These are phyloP conservation scores for Aphrophora alni DNA, from an alignment of 2,888 invertebrate genomes.

Conservation along the genomic window DNA sequence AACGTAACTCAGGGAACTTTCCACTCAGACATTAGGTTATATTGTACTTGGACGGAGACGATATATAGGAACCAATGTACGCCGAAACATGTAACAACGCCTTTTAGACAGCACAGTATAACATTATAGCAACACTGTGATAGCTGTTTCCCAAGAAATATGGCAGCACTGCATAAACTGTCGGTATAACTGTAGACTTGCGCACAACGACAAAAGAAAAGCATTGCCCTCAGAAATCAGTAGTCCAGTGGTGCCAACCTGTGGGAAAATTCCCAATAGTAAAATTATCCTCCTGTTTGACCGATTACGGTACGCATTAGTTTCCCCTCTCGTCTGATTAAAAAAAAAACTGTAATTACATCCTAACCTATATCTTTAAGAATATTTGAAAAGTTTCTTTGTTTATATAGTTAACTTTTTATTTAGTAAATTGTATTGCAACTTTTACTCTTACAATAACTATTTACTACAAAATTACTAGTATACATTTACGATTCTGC, in stretches of 20 bases:
- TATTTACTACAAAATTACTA: no score
- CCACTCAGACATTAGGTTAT: no score
- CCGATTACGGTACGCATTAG: background rate
- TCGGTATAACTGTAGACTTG: background rate
- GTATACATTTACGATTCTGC: no score
- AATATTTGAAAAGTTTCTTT: no score
- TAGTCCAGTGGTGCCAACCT: background rate
- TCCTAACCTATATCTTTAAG: no score
- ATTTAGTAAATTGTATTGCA: no score
- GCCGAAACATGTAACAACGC: background rate
- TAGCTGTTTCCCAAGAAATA: background rate
- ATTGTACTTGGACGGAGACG: background rate
- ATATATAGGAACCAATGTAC: background rate
- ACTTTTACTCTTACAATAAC: no score
- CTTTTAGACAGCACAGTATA: background rate
- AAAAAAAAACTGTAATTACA: no score
- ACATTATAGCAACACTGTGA: background rate
- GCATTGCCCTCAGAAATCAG: background rate
- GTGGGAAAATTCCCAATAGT: background rate
- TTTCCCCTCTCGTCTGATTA: no score
- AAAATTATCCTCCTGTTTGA: background rate
- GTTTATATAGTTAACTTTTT: no score
- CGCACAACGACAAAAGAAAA: background rate
- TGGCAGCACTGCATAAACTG: slow-evolving; percentile 1
- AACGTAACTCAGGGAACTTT: no score